These are phyloP conservation scores for Glaucopsyche alexis DNA, from an alignment of 2,888 invertebrate species.

Conservation along the genomic window DNA sequence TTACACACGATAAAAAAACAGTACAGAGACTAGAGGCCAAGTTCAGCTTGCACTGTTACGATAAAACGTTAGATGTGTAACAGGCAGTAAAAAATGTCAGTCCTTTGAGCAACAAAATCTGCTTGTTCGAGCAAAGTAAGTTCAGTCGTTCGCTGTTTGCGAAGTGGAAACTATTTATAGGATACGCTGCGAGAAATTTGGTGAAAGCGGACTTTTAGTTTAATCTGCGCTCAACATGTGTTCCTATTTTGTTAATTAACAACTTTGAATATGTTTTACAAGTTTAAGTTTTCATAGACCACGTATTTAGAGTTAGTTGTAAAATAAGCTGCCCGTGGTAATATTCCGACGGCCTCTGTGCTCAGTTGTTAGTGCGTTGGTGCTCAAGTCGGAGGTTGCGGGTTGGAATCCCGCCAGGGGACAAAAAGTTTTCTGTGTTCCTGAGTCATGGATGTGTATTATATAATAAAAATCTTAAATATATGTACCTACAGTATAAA, in stretches of 20 bases:
- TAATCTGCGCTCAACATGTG: conserved; percentile 7
- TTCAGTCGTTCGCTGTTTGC: background rate
- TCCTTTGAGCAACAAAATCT: conserved; percentile 2
- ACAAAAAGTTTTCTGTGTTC: too few species aligned
- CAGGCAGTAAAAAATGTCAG: background rate
- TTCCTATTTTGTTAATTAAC: background rate
- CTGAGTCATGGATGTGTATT: too few species aligned
- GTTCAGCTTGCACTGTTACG: too few species aligned
- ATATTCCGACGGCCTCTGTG: background rate
- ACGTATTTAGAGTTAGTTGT: background rate
- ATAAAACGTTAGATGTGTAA: too few species aligned
- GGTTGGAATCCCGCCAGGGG: too few species aligned
- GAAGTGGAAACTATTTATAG: background rate
- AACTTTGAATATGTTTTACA: background rate
- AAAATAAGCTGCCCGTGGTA: background rate
- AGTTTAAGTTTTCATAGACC: background rate
- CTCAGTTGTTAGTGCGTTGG: too few species aligned
- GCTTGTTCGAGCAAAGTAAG: background rate
- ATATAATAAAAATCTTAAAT: too few species aligned
- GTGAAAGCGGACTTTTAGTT: conserved; percentile 14
- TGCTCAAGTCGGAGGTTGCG: too few species aligned
- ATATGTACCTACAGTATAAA: too few species aligned
- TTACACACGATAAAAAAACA: too few species aligned
- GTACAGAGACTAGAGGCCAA: too few species aligned
- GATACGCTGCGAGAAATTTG: conserved; percentile 10